Base-by-base conservation (phyloP, 2,888 invertebrate genomes). In the Habroteleia sp. region DNA sequence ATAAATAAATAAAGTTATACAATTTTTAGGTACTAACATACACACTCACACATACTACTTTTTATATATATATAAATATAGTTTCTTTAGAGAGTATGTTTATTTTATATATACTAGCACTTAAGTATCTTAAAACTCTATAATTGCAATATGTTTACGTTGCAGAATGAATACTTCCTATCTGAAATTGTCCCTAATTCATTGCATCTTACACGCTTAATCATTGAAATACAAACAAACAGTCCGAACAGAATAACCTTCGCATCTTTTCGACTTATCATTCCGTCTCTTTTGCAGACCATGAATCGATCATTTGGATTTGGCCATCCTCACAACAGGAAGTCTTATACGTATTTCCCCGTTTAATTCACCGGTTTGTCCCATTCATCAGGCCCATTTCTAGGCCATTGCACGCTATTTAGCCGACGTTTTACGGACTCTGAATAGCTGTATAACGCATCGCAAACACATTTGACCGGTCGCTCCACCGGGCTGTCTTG, bases 391-490 rank as follows among this genome's bases (percentile, higher is more conserved):
- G 52, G 29, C 60, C 75, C 79, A 80, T 83, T 83, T 77, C 84
- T 83, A 82, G 79, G 74, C 78, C 79, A 83, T 83, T 77, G 79
- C 77, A 68, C 58, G 77, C 79, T 80, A 82, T 84, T 83, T 85
- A 82, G 80, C 76, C 71, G 77, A 48, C 80, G 79, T 81, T 83
- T 83, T 82, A 84, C 80, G 78, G 74, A 72, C 76, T 71, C 74
- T 82, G 82, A 86, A 86, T 84, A 82, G 80, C 83, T 85, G 82
- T 87, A 81, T 85, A 87, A 87, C 85, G 83, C 80, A 85, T 84
- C 79, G 84, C 85, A 87, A 87, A 87, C 85, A 86, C 84, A 86
- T 85, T 83, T 82, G 80, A 82, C 82, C 80, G 82, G 80, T 81
- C 80, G 3, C 27, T 16, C 66, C 74, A 73, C 48, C 50, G 31